Base-by-base conservation (phyloP, 2,113 vertebrate genomes). In the Poeciliopsis occidentalis region DNA sequence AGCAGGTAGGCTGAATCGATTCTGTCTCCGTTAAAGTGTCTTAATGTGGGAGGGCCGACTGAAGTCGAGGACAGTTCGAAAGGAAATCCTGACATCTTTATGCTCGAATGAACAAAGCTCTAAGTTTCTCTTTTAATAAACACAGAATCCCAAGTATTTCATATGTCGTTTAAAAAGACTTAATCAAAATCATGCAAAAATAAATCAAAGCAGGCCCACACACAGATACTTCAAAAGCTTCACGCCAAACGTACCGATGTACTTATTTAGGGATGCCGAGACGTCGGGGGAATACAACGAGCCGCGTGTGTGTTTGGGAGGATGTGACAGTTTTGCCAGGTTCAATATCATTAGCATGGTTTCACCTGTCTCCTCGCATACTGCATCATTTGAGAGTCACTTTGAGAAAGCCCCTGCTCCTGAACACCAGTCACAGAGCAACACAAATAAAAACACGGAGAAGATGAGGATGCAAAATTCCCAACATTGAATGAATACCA, bases 291-390 rank as follows among this genome's bases (percentile, higher is more conserved):
- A 82, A 62, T 66, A 69, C 81, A 78, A 34, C 75, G 65, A 69
- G 69, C 64, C 2, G 34, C 29, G 70, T 34, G 72, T 75, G 70
- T 76, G 67, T 73, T 75, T 75, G 75, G 74, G 69, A 70, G 75
- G 75, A 79, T 80, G 77, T 84, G 81, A 88, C 78, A 76, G 84
- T 60, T 76, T 80, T 86, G 82, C 80, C 73, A 80, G 77, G 79
- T 88, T 90, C 86, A 88, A 65, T 88, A 81, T 88, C 77, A 89
- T 90, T 87, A 87, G 71, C 74, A 64, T 74, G 44, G 78, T 67
- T 85, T 79, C 80, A 85, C 81, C 88, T 84, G 81, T 81, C 85
- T 85, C 34, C 72, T 75, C 39, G 15, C 73, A 75, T 79, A 77
- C 85, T 79, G 75, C 57, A 37, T 82, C 83, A 73, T 68, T 41